A percentile compares a stretch with the other conserved stretches of the same genome.
These are phyloP conservation scores for Drosophila lacicola DNA, from an alignment of 2,888 invertebrate species.

Conservation along the genomic window DNA sequence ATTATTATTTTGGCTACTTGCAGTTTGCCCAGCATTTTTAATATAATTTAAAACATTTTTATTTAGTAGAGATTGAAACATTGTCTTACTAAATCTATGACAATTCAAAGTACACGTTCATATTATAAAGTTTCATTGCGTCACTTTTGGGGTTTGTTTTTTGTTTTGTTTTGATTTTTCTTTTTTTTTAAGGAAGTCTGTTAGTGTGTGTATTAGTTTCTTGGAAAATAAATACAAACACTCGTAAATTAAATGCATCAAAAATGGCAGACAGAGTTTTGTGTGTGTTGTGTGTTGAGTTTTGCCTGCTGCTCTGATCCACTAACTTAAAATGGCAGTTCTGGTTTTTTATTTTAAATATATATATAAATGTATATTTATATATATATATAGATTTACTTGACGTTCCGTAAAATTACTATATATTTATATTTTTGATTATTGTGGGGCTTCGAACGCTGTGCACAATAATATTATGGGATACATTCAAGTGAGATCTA, in stretches of 20 bases:
- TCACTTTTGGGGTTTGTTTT: conserved; percentile 10
- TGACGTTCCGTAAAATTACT: conserved; percentile 4
- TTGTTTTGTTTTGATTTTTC: too few species aligned
- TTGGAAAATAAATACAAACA: conserved; percentile 50
- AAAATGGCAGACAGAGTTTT: conserved; percentile 30
- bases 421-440: conserved; percentile 29
- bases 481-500: conserved; percentile 48
- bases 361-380: conserved; percentile 1
- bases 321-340: conserved; percentile 79
- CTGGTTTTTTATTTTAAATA: conserved; percentile 46
- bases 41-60: conserved; percentile 64
- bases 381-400: conserved; percentile 4
- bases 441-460: conserved; percentile 22
- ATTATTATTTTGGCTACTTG: conserved; percentile 63
- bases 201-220: conserved; percentile 31
- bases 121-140: conserved; percentile 48
- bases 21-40: conserved; percentile 57
- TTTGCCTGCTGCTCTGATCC: conserved; percentile 35
- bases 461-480: conserved; percentile 63
- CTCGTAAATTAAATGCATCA: conserved; percentile 39
- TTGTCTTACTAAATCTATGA: conserved; percentile 70
- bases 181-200: conserved; percentile 37
- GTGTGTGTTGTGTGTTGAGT: background rate
- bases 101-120: conserved; percentile 62
- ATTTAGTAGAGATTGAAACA: conserved; percentile 44